Base-by-base conservation (phyloP, 2,888 invertebrate genomes). In the Seladonia tumulorum region DNA sequence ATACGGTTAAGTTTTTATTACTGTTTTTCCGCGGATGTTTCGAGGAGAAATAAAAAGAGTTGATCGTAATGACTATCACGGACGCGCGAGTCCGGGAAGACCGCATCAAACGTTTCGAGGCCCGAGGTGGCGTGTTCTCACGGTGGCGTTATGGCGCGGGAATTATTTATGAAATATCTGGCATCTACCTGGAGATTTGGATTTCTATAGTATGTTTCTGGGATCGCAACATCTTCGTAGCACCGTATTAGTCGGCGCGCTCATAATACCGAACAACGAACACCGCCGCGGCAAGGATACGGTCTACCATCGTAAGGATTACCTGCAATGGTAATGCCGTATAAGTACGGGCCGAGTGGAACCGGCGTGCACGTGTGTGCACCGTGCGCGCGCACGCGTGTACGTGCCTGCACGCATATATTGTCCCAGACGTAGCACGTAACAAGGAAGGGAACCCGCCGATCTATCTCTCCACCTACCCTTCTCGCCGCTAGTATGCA, bases 191-290 rank as follows among this genome's bases (percentile, higher is more conserved):
- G 16, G 60, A 81, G 80, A 85, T 75, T 81, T 71, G 86, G 70
- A 70, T 81, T 85, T 74, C 86, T 76, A 60, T 72, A 35, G 73
- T 35, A 39, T 74, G 60, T 75, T 73, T 49, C 75, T 53, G 60
- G 16, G 60, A 79, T 77, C 74, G 79, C 83, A 82, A 85, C 87
- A 87, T 76, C 87, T 77, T 75, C 77, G 81, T 76, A 71, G 81
- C 74, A 76, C 83, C 85, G 88, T 88, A 90, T 90, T 90, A 91
- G 91, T 86, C 85, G 71, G 77, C 76, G 39, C 22, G 66, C 85
- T 87, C 83, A 81, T 79, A 84, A 85, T 76, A 66, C 80, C 74
- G 78, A 79, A 47, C 77, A 76, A 82, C 79, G 74, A 84, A 81
- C 81, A 79, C 82, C 68, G 77, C 22, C 22, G 78, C 39, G 68